Conservation (phyloP, 2,888 invertebrate genomes). For the Loripinus fragilis region DNA sequence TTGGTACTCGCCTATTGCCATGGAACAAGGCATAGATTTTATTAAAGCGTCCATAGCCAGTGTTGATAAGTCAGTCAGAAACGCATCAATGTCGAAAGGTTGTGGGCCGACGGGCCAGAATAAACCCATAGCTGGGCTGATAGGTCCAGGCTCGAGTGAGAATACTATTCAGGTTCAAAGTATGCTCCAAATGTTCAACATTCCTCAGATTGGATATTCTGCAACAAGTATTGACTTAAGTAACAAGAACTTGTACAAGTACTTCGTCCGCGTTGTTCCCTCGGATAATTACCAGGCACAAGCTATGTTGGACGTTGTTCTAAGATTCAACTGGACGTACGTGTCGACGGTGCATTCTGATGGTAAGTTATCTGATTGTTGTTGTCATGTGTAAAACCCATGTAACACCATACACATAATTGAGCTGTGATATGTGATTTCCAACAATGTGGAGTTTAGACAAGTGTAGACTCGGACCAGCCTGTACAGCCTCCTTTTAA, state of each 20-base stretch:
- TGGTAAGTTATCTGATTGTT: constrained; percentile 86
- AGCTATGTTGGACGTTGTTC: constrained; percentile 87
- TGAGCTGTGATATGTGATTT: too few relatives aligned
- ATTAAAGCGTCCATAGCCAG: constrained; percentile 87
- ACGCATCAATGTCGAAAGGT: constrained; percentile 42
- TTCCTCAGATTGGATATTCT: constrained; percentile 90
- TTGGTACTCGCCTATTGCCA: constrained; percentile 91
- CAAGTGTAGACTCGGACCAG: too few relatives aligned
- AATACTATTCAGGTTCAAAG: constrained; percentile 90
- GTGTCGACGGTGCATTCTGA: constrained; percentile 90
- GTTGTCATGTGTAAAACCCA: too few relatives aligned
- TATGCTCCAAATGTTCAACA: constrained; percentile 88
- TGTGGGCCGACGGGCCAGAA: constrained; percentile 39
- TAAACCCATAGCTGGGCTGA: constrained; percentile 87
- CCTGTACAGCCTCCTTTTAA: too few relatives aligned
- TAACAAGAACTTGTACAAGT: constrained; percentile 90
- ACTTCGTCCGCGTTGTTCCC: constrained; percentile 91
- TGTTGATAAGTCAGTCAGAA: constrained; percentile 55
- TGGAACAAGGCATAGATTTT: constrained; percentile 91
- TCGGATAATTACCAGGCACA: constrained; percentile 91
- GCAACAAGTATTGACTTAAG: constrained; percentile 91
- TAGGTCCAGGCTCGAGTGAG: constrained; percentile 90
- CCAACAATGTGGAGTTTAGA: too few relatives aligned
- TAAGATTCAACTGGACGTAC: constrained; percentile 89
- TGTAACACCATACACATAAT: too few relatives aligned